These are phyloP conservation scores for Uropsilus gracilis DNA, from an alignment of 2,113 vertebrate species.

Conservation along the genomic window DNA sequence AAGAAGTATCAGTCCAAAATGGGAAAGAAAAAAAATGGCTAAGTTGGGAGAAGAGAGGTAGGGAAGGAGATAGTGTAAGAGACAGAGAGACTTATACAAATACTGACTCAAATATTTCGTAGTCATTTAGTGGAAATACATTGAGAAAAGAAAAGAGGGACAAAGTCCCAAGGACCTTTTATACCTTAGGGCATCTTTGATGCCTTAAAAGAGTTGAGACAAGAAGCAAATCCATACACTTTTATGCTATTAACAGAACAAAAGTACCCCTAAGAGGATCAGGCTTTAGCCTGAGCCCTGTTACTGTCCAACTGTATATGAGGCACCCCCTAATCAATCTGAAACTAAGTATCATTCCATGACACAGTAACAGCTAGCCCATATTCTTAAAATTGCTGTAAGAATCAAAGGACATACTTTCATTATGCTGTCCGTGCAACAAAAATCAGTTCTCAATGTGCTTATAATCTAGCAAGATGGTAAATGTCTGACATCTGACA, in stretches of 20 bases:
- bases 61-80: background rate
- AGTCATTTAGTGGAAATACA: background rate
- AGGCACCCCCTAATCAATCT: background rate
- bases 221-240: background rate
- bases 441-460: background rate
- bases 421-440: background rate
- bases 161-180: background rate
- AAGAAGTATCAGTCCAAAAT: background rate
- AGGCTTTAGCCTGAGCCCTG: background rate
- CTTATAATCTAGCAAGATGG: background rate
- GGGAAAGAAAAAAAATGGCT: background rate
- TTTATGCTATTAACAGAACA: background rate
- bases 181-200: background rate
- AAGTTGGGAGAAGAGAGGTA: background rate
- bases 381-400: background rate
- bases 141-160: background rate
- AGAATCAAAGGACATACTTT: background rate
- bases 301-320: background rate
- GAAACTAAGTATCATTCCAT: background rate
- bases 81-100: background rate
- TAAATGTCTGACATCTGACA: background rate
- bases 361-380: background rate
- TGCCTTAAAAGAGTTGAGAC: background rate
- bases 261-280: background rate
- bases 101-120: background rate